Percentiles rank a stretch among this genome's conserved stretches.
Conservation (phyloP, 2,113 vertebrate genomes). For the Climacteris rufus region DNA sequence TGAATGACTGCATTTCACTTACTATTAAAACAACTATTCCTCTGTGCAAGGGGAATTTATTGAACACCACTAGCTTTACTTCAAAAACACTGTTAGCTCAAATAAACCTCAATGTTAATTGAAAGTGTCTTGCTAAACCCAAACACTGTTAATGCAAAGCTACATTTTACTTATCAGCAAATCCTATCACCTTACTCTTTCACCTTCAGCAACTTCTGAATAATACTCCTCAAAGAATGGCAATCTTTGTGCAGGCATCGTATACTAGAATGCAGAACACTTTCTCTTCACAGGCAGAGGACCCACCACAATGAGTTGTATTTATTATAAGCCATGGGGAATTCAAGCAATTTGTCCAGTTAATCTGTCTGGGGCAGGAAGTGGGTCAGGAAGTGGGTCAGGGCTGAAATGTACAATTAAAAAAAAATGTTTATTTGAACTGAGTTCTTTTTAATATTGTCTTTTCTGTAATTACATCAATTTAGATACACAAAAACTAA, state of each 20-base stretch:
- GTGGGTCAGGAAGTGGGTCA: background rate
- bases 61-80: background rate
- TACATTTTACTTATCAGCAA: background rate
- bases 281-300: background rate
- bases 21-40: background rate
- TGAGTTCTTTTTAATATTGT: background rate
- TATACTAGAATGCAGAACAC: background rate
- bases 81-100: background rate
- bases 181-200: background rate
- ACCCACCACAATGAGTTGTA: background rate
- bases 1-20: background rate
- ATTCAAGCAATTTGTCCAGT: background rate
- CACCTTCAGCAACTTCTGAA: background rate
- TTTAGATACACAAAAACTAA: background rate
- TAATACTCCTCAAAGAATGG: background rate
- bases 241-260: background rate
- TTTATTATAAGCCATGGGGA: background rate
- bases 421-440: background rate
- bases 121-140: background rate
- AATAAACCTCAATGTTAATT: constrained; percentile 6
- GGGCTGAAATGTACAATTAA: background rate
- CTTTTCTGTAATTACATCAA: background rate
- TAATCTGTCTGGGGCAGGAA: background rate
- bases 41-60: background rate
- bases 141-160: background rate